Evolutionary conservation across 2,797 vertebrate species (phyloP).

Genomic region (Poeciliopsis turneri): DNA sequence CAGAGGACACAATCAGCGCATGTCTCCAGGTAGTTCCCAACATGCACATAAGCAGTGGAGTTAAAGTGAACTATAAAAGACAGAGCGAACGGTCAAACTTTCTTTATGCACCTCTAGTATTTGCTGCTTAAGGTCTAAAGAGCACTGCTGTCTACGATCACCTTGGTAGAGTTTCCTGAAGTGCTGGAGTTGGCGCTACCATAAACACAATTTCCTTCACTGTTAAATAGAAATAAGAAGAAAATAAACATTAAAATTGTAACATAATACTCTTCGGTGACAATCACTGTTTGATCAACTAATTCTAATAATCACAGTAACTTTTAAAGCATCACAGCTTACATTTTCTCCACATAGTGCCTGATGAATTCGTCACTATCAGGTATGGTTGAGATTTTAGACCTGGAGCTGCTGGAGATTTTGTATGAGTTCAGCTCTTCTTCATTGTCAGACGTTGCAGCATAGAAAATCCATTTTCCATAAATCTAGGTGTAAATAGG

Average conservation of each 20-base stretch:
- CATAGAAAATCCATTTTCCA: conserved; percentile 57
- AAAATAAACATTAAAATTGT: neutral
- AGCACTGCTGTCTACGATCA: conserved; percentile 10
- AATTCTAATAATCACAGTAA: neutral
- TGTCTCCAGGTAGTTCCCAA: conserved; percentile 33
- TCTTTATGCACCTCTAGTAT: neutral
- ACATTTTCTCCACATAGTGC: conserved; percentile 41
- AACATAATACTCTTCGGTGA: neutral
- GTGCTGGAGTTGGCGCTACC: neutral
- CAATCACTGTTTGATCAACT: neutral
- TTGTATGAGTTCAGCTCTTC: neutral
- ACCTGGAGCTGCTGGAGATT: conserved; percentile 28
- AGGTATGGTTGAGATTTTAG: conserved; percentile 10
- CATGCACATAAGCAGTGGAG: neutral
- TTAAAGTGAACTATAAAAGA: conserved; percentile 42
- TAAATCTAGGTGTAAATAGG: conserved; percentile 24
- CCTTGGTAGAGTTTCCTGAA: neutral
- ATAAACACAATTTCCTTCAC: conserved; percentile 19
- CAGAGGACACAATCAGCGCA: conserved; percentile 57
- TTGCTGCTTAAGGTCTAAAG: neutral
- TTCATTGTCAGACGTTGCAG: conserved; percentile 21
- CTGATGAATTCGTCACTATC: conserved; percentile 8
- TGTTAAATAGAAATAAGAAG: conserved; percentile 6
- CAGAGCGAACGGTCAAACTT: neutral
- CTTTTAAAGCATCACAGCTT: conserved; percentile 11